Conservation (phyloP, 2,888 invertebrate genomes). For the Mythimna lalbum region DNA sequence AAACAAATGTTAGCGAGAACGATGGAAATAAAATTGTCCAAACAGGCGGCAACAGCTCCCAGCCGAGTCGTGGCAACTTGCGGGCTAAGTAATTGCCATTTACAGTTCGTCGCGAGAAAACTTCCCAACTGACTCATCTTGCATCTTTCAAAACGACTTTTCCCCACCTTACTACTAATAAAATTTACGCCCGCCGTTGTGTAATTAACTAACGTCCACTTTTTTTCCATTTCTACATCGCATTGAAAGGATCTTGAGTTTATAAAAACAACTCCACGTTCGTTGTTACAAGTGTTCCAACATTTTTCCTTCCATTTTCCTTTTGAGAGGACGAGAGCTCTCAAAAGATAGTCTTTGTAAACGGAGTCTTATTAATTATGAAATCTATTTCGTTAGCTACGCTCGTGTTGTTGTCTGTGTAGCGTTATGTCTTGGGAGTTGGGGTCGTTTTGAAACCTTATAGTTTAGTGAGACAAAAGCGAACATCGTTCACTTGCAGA, state of each 20-base stretch:
- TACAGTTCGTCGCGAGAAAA: conserved; percentile 79
- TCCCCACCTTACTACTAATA: conserved; percentile 43
- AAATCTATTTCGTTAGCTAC: conserved; percentile 35
- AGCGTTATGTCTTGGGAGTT: conserved; percentile 9
- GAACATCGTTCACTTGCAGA: conserved; percentile 66
- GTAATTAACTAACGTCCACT: conserved; percentile 56
- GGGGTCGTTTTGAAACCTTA: conserved; percentile 48
- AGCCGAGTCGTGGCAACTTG: conserved; percentile 75
- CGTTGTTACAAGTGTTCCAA: conserved; percentile 45
- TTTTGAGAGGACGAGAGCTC: conserved; percentile 20
- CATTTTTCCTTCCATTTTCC: conserved; percentile 33
- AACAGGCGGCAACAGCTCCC: conserved; percentile 70
- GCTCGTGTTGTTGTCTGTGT: conserved; percentile 19
- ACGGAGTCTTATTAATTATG: conserved; percentile 46
- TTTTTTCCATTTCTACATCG: conserved; percentile 33
- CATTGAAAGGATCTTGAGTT: conserved; percentile 40
- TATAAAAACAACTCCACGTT: conserved; percentile 45
- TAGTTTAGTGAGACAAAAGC: conserved; percentile 58
- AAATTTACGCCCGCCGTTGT: conserved; percentile 45
- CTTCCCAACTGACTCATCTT: conserved; percentile 78
- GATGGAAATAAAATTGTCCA: conserved; percentile 69
- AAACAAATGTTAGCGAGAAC: conserved; percentile 53
- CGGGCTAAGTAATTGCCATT: conserved; percentile 84
- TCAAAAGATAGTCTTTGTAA: conserved; percentile 42
- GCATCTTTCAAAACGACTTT: conserved; percentile 63